A percentile compares a stretch with the other conserved stretches of the same genome.
Conservation (phyloP, 2,113 vertebrate genomes). For the Mastomys natalensis region DNA sequence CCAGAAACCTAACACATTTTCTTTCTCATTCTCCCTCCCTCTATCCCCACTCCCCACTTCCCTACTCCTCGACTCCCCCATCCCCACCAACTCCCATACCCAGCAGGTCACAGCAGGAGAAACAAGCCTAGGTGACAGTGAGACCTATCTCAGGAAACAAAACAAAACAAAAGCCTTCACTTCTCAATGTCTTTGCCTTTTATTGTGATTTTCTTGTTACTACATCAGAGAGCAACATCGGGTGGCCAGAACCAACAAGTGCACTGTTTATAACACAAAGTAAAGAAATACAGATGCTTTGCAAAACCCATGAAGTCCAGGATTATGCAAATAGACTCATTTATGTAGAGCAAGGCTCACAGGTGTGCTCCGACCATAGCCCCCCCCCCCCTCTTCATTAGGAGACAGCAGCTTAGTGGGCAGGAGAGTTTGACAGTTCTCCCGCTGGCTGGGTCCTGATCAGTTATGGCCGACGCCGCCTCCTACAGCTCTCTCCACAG, state of each 20-base stretch:
- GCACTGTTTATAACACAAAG: not conserved
- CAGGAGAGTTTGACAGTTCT: not conserved
- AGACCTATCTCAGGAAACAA: not conserved
- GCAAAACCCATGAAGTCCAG: constrained; percentile 1
- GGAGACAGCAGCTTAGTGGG: not conserved
- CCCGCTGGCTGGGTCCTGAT: not conserved
- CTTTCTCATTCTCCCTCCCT: not conserved
- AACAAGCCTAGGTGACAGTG: not conserved
- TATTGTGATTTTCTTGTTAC: not conserved
- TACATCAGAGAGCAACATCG: not conserved
- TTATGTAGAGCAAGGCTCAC: not conserved
- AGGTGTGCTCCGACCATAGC: not conserved
- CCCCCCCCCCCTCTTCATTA: not conserved
- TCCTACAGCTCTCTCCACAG: not conserved
- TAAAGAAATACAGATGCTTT: not conserved
- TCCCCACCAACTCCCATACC: too few relatives aligned
- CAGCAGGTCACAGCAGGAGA: not conserved
- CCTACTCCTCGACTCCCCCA: too few relatives aligned
- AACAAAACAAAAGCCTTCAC: not conserved
- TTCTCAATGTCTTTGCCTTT: not conserved
- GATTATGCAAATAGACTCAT: not conserved
- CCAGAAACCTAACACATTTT: not conserved
- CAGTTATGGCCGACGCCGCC: not conserved
- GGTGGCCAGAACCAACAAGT: not conserved
- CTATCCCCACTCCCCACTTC: too few relatives aligned